These are phyloP conservation scores for Empidonax alnorum DNA, from an alignment of 2,113 vertebrate genomes.

Conservation along the genomic window DNA sequence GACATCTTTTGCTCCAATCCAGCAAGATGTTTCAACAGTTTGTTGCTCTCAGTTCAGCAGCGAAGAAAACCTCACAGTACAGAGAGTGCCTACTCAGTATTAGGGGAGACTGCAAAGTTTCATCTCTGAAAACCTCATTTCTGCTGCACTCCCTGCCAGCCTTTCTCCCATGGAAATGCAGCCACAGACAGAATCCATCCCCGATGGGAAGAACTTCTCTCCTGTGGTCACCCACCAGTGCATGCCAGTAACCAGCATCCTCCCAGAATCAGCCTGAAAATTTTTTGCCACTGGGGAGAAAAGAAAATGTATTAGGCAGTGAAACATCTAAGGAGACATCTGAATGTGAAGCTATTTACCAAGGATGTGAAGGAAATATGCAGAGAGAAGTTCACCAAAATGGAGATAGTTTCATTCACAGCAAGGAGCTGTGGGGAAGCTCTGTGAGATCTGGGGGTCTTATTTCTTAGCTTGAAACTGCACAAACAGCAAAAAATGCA, in stretches of 20 bases:
- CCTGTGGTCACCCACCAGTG: fast-evolving
- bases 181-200: background rate
- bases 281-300: background rate
- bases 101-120: background rate
- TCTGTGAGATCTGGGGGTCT: background rate
- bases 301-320: background rate
- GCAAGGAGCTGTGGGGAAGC: background rate
- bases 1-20: fast-evolving
- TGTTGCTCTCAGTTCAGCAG: background rate
- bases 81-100: background rate
- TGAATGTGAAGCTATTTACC: background rate
- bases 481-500: background rate
- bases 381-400: background rate
- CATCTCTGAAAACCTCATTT: background rate
- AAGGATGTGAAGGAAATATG: background rate
- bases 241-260: background rate
- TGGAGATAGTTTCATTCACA: background rate
- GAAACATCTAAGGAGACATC: background rate
- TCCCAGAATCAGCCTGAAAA: background rate
- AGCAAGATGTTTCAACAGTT: background rate
- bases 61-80: background rate
- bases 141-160: background rate
- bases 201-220: fast-evolving
- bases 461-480: background rate
- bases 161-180: background rate